Conservation (phyloP, 2,888 invertebrate genomes). For the Nasonovia ribisnigri region DNA sequence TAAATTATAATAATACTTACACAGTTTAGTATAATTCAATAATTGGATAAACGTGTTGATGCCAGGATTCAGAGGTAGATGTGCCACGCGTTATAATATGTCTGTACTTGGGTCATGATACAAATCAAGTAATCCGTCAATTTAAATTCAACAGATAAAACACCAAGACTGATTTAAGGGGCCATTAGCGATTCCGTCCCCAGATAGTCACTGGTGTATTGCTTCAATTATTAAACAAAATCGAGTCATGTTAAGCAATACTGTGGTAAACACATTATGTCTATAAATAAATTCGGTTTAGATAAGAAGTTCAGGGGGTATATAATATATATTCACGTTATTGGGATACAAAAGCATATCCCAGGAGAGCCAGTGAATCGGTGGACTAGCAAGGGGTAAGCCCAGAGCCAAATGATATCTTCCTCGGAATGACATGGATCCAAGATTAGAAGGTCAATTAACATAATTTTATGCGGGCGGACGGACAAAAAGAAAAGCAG, state of each 20-base stretch:
- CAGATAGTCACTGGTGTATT: slow-evolving; percentile 48
- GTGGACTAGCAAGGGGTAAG: background rate
- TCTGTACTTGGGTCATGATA: background rate
- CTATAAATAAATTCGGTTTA: slow-evolving; percentile 45
- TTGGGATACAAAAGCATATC: slow-evolving; percentile 47
- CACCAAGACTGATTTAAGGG: slow-evolving; percentile 15
- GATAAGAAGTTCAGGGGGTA: slow-evolving; percentile 33
- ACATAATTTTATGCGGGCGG: slow-evolving; percentile 25
- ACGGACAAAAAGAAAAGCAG: slow-evolving; percentile 19
- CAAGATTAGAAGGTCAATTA: slow-evolving; percentile 50
- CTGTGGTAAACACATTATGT: slow-evolving; percentile 39
- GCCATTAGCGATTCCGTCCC: background rate
- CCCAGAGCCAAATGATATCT: slow-evolving; percentile 39
- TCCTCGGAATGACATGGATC: slow-evolving; percentile 23
- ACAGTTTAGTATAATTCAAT: background rate
- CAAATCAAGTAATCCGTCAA: slow-evolving; percentile 43
- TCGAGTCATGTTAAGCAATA: slow-evolving; percentile 41
- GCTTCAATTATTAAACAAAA: slow-evolving; percentile 55
- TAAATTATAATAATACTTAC: background rate
- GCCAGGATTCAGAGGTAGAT: background rate
- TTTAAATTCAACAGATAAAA: slow-evolving; percentile 45
- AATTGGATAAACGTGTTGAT: background rate
- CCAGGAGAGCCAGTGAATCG: background rate
- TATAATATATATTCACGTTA: slow-evolving; percentile 33
- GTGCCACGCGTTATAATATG: background rate